phyloP scores from a whole-genome alignment of 2,797 vertebrate genomes.

The Melanotaenia boesemani region DNA sequence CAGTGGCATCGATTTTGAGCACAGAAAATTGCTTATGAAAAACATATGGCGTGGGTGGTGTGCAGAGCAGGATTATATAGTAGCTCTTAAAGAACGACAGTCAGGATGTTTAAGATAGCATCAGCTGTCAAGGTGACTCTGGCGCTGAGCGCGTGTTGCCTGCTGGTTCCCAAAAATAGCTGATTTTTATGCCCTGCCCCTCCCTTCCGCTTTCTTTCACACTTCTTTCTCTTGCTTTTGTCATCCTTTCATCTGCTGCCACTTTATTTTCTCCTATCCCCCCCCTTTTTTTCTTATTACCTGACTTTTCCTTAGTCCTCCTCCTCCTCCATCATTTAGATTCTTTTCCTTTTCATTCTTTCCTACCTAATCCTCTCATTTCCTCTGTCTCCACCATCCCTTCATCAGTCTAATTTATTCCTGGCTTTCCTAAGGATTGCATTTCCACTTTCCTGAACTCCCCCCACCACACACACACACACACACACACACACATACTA shows the following conservation, averaged over 20 bases:
- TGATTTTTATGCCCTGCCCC: slow-evolving; percentile 73
- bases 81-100: slow-evolving; percentile 77
- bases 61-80: slow-evolving; percentile 62
- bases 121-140: slow-evolving; percentile 85
- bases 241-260: slow-evolving; percentile 71
- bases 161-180: slow-evolving; percentile 82
- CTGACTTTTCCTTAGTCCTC: slow-evolving; percentile 33
- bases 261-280: slow-evolving; percentile 48
- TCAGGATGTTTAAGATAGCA: slow-evolving; percentile 80
- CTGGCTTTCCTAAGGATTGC: slow-evolving; percentile 36
- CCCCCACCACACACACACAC: too few species aligned
- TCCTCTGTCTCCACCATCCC: slow-evolving; percentile 38
- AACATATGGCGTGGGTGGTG: slow-evolving; percentile 74
- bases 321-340: slow-evolving; percentile 40
- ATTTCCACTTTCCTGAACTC: slow-evolving; percentile 35
- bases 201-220: slow-evolving; percentile 73
- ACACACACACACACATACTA: too few species aligned
- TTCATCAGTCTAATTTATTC: slow-evolving; percentile 49
- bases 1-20: slow-evolving; percentile 80
- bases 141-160: slow-evolving; percentile 75
- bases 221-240: slow-evolving; percentile 72
- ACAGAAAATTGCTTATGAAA: slow-evolving; percentile 77
- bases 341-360: slow-evolving; percentile 51
- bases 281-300: slow-evolving; percentile 27
- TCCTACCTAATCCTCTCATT: slow-evolving; percentile 60